Conservation (phyloP, 2,888 invertebrate species). For the Tenthredo notha region DNA sequence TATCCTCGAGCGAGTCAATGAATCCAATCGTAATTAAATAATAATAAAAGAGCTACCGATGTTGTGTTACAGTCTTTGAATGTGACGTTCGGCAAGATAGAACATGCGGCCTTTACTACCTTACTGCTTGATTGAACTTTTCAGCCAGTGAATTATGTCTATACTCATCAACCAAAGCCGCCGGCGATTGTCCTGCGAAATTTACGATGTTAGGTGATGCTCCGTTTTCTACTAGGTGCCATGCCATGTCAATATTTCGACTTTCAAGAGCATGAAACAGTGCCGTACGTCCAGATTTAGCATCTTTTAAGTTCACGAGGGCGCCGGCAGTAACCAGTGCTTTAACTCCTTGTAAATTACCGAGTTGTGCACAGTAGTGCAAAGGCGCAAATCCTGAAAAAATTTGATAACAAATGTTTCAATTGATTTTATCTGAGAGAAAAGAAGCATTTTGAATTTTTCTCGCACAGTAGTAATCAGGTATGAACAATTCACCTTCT, state of each 20-base stretch:
- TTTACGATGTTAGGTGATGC: constrained; percentile 67
- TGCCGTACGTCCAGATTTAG: constrained; percentile 72
- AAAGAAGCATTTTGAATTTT: neutral
- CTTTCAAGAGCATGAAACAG: constrained; percentile 73
- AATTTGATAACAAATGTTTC: neutral
- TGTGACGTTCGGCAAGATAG: neutral
- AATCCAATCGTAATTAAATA: neutral
- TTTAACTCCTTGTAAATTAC: constrained; percentile 64
- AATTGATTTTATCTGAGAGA: neutral
- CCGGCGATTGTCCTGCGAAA: constrained; percentile 69
- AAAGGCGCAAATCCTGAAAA: constrained; percentile 69
- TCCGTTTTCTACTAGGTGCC: constrained; percentile 63
- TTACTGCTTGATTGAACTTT: constrained; percentile 26
- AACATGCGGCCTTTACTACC: neutral
- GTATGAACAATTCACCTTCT: constrained; percentile 61
- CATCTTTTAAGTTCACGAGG: constrained; percentile 69
- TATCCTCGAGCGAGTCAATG: neutral
- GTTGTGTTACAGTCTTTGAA: constrained; percentile 11
- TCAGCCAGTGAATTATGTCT: constrained; percentile 49
- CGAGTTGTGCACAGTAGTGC: constrained; percentile 70
- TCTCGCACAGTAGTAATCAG: neutral
- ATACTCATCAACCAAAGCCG: constrained; percentile 64
- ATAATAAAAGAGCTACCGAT: neutral
- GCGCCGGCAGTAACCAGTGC: constrained; percentile 66
- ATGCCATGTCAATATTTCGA: constrained; percentile 60